Evolutionary conservation across 1,140 invertebrate genomes (phyloP), one percentile per base, ranked within the genome.

Genomic region (Diachasmimorpha longicaudata): DNA sequence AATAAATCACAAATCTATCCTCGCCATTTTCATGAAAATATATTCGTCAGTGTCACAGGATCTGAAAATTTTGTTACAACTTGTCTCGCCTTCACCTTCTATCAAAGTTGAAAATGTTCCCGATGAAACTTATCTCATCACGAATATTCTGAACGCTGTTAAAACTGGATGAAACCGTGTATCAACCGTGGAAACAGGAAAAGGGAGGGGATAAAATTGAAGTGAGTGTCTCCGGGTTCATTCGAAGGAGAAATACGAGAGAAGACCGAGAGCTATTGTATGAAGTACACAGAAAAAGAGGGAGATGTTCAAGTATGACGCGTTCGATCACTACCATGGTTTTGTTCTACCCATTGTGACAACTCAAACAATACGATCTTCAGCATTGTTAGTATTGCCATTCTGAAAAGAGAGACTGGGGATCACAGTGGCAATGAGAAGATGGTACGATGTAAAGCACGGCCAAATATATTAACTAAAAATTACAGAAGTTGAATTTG

Each of bases 301-400:
- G 46, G 10, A 71, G 70, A 74, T 76, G 80, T 80, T 81, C 42
- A 81, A 83, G 82, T 79, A 42, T 63, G 67, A 70, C 77, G 77
- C 84, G 81, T 86, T 87, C 86, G 82, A 87, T 86, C 81, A 39
- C 74, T 36, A 77, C 66, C 80, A 75, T 82, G 80, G 81, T 86
- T 86, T 86, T 84, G 83, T 81, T 81, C 70, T 52, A 36, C 58
- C 83, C 81, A 87, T 87, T 87, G 86, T 87, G 82, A 86, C 82
- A 85, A 85, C 79, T 85, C 81, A 82, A 87, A 87, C 86, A 87
- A 87, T 86, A 82, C 81, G 74, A 70, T 72, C 74, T n/a, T 78
- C 79, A 76, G 78, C 74, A 78, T 75, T 46, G 70, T 74, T 73
- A 77, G 77, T 78, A 68, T 76, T 75, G 72, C 77, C 78, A 76